Evolutionary conservation across 2,797 vertebrate species (phyloP).

Genomic region (Notamacropus eugenii): DNA sequence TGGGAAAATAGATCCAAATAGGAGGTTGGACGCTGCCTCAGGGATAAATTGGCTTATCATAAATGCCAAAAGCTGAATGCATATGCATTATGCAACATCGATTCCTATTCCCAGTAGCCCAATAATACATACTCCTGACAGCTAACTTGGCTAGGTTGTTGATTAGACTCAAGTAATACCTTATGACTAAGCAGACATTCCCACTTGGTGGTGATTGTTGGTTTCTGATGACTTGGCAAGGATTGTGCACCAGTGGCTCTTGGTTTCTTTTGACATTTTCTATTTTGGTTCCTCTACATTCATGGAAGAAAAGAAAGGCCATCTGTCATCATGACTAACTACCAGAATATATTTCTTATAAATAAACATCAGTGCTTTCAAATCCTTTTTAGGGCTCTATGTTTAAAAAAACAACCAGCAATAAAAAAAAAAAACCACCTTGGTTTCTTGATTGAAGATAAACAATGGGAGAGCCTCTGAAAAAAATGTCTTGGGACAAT

Average conservation of each 20-base stretch:
- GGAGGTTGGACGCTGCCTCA: slow-evolving; percentile 60
- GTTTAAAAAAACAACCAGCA: background rate
- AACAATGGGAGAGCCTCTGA: background rate
- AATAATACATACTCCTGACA: background rate
- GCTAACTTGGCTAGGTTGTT: background rate
- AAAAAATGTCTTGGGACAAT: background rate
- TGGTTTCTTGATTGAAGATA: background rate
- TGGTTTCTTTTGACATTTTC: background rate
- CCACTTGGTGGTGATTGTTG: background rate
- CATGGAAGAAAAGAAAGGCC: background rate
- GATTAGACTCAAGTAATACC: background rate
- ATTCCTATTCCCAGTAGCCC: background rate
- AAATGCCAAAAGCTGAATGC: slow-evolving; percentile 46
- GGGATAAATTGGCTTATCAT: slow-evolving; percentile 52
- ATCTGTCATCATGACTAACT: background rate
- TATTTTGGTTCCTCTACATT: background rate
- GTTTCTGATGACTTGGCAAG: slow-evolving; percentile 11
- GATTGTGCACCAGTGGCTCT: background rate
- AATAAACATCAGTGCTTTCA: background rate
- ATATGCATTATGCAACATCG: background rate
- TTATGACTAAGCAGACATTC: background rate
- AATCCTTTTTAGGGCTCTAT: slow-evolving; percentile 9
- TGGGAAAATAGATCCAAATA: slow-evolving; percentile 67
- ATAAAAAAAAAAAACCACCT: background rate
- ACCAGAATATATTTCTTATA: background rate